phyloP scores from a whole-genome alignment of 1,140 invertebrate species.

The Drosophila ironensis region DNA sequence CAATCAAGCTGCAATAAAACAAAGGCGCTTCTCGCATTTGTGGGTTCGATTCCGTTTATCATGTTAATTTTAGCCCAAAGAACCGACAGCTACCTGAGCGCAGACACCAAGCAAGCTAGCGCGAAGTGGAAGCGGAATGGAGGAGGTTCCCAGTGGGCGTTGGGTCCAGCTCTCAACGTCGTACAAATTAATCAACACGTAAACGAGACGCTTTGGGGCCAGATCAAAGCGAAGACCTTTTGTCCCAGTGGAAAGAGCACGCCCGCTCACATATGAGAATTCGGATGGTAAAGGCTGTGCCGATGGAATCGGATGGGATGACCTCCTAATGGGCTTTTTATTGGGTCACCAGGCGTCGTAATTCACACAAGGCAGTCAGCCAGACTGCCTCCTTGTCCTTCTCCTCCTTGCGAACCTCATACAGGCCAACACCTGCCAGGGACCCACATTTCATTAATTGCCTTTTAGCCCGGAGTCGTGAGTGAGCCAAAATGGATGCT shows the following conservation, averaged over 20 bases:
- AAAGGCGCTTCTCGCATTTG: slow-evolving; percentile 16
- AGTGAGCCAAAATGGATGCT: slow-evolving; percentile 42
- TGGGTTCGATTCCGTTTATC: slow-evolving; percentile 35
- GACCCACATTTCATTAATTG: slow-evolving; percentile 63
- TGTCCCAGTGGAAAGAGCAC: slow-evolving; percentile 53
- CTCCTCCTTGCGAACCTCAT: too few species aligned
- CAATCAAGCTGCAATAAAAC: slow-evolving; percentile 58
- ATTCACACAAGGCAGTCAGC: slow-evolving; percentile 69
- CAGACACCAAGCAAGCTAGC: background rate
- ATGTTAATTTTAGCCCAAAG: slow-evolving; percentile 42
- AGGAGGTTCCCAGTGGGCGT: slow-evolving; percentile 56
- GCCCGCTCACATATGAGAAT: slow-evolving; percentile 42
- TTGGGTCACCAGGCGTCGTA: slow-evolving; percentile 69
- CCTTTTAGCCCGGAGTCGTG: slow-evolving; percentile 61
- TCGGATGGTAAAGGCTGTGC: too few species aligned
- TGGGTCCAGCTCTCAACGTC: slow-evolving; percentile 46
- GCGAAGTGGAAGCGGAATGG: slow-evolving; percentile 14
- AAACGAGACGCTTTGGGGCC: slow-evolving; percentile 46
- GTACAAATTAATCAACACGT: slow-evolving; percentile 75
- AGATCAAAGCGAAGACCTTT: slow-evolving; percentile 51
- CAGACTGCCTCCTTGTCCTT: too few species aligned
- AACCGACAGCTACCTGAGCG: slow-evolving; percentile 27
- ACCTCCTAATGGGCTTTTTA: slow-evolving; percentile 69
- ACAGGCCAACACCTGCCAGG: slow-evolving; percentile 44
- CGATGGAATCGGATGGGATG: slow-evolving; percentile 6